Evolutionary conservation across 2,113 vertebrate species (phyloP), one percentile per base, ranked within the genome.

Genomic region (Oncorhynchus masou): DNA sequence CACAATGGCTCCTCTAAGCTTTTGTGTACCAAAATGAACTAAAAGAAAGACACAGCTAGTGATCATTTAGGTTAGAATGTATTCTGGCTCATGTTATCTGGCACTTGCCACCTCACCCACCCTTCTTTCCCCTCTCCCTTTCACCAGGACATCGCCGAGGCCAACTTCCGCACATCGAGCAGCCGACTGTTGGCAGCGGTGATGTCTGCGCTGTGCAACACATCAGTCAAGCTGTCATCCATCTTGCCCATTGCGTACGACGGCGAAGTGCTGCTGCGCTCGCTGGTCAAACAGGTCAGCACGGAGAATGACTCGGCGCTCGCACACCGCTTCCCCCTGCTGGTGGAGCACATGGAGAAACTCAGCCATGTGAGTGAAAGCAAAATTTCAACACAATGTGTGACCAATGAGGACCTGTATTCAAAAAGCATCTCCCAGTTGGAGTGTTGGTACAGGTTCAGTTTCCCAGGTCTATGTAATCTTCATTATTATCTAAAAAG

Each of bases 141-240:
- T 22, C 76, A 82, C 49, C 71, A 99, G 97, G 98, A 99, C 86
- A 98, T 99, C 57, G 97, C 98, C 49, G 97, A 99, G 84, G 97
- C 98, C 20, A 99, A 99, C 86, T 99, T 99, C 74, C 97, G 97
- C 79, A 98, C 97, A 0, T 99, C 97, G 34, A 99, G 97, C 74
- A 99, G 98, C 62, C 94, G 98, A 0, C 94, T 99, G 57, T 94
- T 99, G 68, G 98, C 98, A 22, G 98, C 98, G 1, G 97, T 99
- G 1, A 99, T 99, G 98, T 99, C 98, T 9, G 98, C 98, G 3
- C 92, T 99, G n/a, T 99, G 98, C 87, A 96, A 99, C 83, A 97
- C 97, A 0, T 98, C 97, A 0, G 97, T 99, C 4, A 99, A 97
- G 84, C 89, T 99, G 86, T 98, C 96, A 3, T 99, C 98, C 39